Base-by-base conservation (phyloP, 2,113 vertebrate genomes). In the Nansenia antarctica region DNA sequence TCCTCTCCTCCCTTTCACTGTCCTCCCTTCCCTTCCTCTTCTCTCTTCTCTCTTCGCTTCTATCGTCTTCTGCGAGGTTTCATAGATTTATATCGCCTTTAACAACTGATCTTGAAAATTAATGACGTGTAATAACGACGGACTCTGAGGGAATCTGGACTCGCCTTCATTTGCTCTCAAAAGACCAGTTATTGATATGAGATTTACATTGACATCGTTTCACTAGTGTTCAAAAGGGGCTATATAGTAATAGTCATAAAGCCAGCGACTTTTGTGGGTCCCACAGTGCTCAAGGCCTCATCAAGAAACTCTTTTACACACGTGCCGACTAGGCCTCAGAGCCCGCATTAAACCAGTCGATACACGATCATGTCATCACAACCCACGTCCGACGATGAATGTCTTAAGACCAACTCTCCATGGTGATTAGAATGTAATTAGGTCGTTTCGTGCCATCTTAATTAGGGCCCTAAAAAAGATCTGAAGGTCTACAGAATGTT, bases 311-410 rank as follows among this genome's bases (percentile, higher is more conserved):
- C 45, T 67, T 52, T 22, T 73, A 60, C 60, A 65, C 62, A 69
- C 63, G 55, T 6, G n/a, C n/a, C n/a, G n/a, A n/a, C n/a, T n/a
- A n/a, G n/a, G n/a, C n/a, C n/a, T n/a, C n/a, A n/a, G n/a, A n/a
- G n/a, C n/a, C n/a, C n/a, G n/a, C n/a, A n/a, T n/a, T n/a, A n/a
- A n/a, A n/a, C n/a, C n/a, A n/a, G n/a, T n/a, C n/a, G n/a, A n/a
- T n/a, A n/a, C n/a, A n/a, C n/a, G n/a, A 67, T 45, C 75, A 59
- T 47, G 55, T 29, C 29, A 31, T 63, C 32, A 54, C 24, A 42
- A n/a, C 61, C 24, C 24, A n/a, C 15, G 14, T n/a, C n/a, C n/a
- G n/a, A n/a, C n/a, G n/a, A n/a, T n/a, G n/a, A 4, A 47, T 39
- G 6, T 24, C 18, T 45, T 62, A 24, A 3, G 12, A 29, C 20